Percentiles rank a stretch among this genome's conserved stretches.
These are phyloP conservation scores for Stenurella melanura DNA, from an alignment of 2,888 invertebrate genomes.

Conservation along the genomic window DNA sequence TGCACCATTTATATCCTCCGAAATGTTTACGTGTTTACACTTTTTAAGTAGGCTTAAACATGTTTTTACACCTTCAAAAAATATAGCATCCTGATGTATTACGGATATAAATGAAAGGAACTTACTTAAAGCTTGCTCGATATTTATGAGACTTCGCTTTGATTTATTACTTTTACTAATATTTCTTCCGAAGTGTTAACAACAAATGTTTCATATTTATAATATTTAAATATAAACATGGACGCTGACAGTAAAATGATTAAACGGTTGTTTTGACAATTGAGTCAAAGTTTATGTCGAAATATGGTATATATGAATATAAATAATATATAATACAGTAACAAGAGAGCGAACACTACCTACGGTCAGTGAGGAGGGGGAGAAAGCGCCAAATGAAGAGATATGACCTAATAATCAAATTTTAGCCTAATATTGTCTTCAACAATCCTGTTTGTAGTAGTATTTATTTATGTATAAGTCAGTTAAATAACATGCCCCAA, in stretches of 20 bases:
- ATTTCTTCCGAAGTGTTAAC: neutral
- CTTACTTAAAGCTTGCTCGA: slow-evolving; percentile 44
- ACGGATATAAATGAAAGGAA: slow-evolving; percentile 43
- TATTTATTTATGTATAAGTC: too few relatives aligned
- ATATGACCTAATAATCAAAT: too few relatives aligned
- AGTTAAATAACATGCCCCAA: too few relatives aligned
- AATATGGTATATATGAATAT: neutral
- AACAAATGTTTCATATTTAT: slow-evolving; percentile 14
- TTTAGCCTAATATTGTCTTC: too few relatives aligned
- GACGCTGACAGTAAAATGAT: neutral
- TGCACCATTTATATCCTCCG: slow-evolving; percentile 32
- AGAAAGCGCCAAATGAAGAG: too few relatives aligned
- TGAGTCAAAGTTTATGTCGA: neutral
- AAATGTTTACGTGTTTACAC: slow-evolving; percentile 44
- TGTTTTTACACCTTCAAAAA: slow-evolving; percentile 44
- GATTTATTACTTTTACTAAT: slow-evolving; percentile 40
- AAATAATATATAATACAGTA: too few relatives aligned
- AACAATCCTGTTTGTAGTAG: too few relatives aligned
- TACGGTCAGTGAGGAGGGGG: too few relatives aligned
- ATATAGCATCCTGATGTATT: slow-evolving; percentile 32
- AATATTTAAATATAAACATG: slow-evolving; percentile 3
- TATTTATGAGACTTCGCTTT: slow-evolving; percentile 46
- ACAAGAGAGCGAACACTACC: too few relatives aligned
- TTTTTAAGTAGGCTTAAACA: slow-evolving; percentile 49
- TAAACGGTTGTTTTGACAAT: neutral